Conservation (phyloP, 1,140 invertebrate species). For the Pseudomyrmex pallidus region DNA sequence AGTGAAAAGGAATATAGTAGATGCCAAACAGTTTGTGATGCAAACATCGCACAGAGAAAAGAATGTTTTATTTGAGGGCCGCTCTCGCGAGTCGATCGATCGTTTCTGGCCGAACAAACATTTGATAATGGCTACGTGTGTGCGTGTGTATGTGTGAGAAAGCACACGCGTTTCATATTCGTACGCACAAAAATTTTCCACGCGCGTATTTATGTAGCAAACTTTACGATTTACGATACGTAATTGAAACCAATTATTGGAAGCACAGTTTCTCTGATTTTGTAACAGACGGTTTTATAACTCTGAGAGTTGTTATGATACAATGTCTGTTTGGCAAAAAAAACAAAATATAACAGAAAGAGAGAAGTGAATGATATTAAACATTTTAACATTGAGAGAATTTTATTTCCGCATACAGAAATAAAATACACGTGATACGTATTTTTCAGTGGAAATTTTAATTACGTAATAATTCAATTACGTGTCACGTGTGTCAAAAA, state of each 20-base stretch:
- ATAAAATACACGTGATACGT: no score
- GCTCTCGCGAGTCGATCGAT: slow-evolving; percentile 54
- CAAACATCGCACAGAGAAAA: slow-evolving; percentile 51
- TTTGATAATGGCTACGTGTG: slow-evolving; percentile 40
- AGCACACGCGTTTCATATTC: slow-evolving; percentile 5
- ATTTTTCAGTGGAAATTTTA: no score
- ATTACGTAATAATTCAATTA: no score
- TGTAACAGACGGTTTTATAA: slow-evolving; percentile 3
- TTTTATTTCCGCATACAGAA: no score
- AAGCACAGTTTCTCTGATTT: neutral
- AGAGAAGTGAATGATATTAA: no score
- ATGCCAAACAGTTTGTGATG: slow-evolving; percentile 53
- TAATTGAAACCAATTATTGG: slow-evolving; percentile 30
- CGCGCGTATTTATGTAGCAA: slow-evolving; percentile 23
- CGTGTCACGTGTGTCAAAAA: no score
- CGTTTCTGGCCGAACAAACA: slow-evolving; percentile 63
- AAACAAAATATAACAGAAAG: no score
- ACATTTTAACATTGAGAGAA: no score
- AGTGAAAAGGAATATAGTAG: slow-evolving; percentile 45
- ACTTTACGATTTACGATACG: slow-evolving; percentile 30
- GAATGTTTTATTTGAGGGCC: slow-evolving; percentile 43
- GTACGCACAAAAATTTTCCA: slow-evolving; percentile 30
- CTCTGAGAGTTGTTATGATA: neutral
- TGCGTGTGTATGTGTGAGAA: slow-evolving; percentile 12
- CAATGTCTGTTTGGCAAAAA: no score